Evolutionary conservation across 2,113 vertebrate genomes (phyloP).

Genomic region (Tachysurus vachellii): DNA sequence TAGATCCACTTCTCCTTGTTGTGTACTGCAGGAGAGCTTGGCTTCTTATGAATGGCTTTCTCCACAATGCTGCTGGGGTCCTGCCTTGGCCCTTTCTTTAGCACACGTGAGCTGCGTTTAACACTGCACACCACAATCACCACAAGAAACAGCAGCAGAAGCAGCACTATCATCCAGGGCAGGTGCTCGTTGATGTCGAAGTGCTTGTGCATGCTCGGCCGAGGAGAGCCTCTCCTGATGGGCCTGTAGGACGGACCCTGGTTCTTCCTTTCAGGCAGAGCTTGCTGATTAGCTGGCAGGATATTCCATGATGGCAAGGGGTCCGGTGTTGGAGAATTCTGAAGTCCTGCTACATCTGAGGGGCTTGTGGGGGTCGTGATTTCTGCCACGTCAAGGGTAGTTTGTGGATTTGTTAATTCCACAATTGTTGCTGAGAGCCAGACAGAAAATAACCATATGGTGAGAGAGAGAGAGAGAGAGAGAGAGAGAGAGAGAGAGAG

Average conservation of each 20-base stretch:
- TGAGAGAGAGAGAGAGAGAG: background rate
- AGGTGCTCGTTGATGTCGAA: constrained; percentile 98
- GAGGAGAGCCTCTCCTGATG: constrained; percentile 78
- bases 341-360: constrained; percentile 26
- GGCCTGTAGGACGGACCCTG: constrained; percentile 72
- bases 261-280: constrained; percentile 55
- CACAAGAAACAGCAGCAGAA: constrained; percentile 89
- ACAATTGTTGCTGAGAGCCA: constrained; percentile 12
- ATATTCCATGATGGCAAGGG: constrained; percentile 27
- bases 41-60: constrained; percentile 88
- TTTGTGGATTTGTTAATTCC: constrained; percentile 42
- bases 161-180: constrained; percentile 97
- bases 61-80: constrained; percentile 94
- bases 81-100: constrained; percentile 94
- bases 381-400: constrained; percentile 52
- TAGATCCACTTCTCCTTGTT: constrained; percentile 94
- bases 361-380: constrained; percentile 66
- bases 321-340: constrained; percentile 23
- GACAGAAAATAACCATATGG: constrained; percentile 19
- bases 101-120: constrained; percentile 87
- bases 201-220: constrained; percentile 80
- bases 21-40: constrained; percentile 69
- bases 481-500: constrained; percentile 29
- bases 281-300: constrained; percentile 68
- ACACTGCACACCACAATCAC: constrained; percentile 93